Conservation (phyloP, 2,888 invertebrate genomes). For the Drosophila macrospina region DNA sequence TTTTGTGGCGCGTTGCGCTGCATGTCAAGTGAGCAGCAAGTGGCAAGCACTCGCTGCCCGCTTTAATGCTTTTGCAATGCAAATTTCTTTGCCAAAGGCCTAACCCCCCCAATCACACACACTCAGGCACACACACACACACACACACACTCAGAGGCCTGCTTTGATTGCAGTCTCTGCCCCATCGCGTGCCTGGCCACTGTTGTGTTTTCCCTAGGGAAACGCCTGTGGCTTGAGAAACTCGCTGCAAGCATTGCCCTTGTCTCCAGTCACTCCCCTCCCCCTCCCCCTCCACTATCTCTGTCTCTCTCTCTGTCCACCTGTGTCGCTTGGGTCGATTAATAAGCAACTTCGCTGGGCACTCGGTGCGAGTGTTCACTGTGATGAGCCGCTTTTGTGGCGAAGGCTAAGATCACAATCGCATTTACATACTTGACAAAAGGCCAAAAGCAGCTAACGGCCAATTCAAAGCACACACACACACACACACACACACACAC, state of each 20-base stretch:
- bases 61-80: conserved; percentile 53
- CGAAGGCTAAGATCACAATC: conserved; percentile 10
- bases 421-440: conserved; percentile 22
- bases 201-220: conserved; percentile 36
- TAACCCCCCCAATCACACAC: too few relatives aligned
- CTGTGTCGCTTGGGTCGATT: background rate
- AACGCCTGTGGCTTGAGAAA: conserved; percentile 32
- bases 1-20: conserved; percentile 29
- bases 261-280: too few relatives aligned
- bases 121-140: too few relatives aligned
- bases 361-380: conserved; percentile 2
- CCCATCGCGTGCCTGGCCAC: conserved; percentile 19
- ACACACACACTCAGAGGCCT: too few relatives aligned
- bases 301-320: too few relatives aligned
- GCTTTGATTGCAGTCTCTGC: background rate
- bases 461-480: conserved; percentile 13
- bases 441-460: conserved; percentile 34
- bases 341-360: conserved; percentile 1
- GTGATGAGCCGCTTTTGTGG: conserved; percentile 3
- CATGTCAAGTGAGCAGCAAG: conserved; percentile 38
- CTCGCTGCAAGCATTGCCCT: conserved; percentile 8
- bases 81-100: conserved; percentile 29
- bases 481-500: background rate
- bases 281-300: background rate
- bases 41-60: conserved; percentile 10